These are phyloP conservation scores for Heliconius hewitsoni DNA, from an alignment of 1,140 invertebrate genomes.

Conservation along the genomic window DNA sequence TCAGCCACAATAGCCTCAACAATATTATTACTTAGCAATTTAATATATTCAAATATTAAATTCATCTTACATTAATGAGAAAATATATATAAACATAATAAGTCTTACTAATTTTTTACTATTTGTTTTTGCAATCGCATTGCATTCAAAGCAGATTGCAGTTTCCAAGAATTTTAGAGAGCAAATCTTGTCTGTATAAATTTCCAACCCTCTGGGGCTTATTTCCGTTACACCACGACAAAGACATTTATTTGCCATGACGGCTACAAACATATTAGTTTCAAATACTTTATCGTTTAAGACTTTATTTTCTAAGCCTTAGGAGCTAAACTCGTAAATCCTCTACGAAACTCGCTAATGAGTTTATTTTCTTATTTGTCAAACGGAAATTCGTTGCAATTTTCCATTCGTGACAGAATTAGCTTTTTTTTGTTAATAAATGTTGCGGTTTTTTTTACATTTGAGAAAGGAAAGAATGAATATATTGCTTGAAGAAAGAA, in stretches of 20 bases:
- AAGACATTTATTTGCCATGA: slow-evolving; percentile 31
- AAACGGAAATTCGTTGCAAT: slow-evolving; percentile 28
- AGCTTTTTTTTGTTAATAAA: slow-evolving; percentile 5
- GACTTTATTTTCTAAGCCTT: not conserved
- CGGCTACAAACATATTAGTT: slow-evolving; percentile 24
- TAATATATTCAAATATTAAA: too few species aligned
- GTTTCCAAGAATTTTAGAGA: slow-evolving; percentile 22
- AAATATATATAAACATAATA: slow-evolving; percentile 2
- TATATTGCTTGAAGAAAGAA: not conserved
- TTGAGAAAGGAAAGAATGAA: not conserved
- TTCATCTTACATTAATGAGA: not conserved
- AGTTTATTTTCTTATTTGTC: slow-evolving; percentile 29
- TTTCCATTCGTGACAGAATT: slow-evolving; percentile 17
- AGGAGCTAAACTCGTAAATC: not conserved
- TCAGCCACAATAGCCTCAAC: too few species aligned
- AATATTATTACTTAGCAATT: too few species aligned
- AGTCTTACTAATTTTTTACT: not conserved
- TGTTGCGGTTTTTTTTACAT: not conserved
- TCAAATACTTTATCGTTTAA: slow-evolving; percentile 10
- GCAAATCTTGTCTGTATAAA: slow-evolving; percentile 25
- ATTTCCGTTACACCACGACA: slow-evolving; percentile 28
- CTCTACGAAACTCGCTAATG: slow-evolving; percentile 10
- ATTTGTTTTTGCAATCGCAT: slow-evolving; percentile 17
- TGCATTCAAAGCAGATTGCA: slow-evolving; percentile 25
- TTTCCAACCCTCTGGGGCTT: slow-evolving; percentile 23